These are phyloP conservation scores for Perithous albicinctus DNA, from an alignment of 2,888 invertebrate genomes.

Conservation along the genomic window DNA sequence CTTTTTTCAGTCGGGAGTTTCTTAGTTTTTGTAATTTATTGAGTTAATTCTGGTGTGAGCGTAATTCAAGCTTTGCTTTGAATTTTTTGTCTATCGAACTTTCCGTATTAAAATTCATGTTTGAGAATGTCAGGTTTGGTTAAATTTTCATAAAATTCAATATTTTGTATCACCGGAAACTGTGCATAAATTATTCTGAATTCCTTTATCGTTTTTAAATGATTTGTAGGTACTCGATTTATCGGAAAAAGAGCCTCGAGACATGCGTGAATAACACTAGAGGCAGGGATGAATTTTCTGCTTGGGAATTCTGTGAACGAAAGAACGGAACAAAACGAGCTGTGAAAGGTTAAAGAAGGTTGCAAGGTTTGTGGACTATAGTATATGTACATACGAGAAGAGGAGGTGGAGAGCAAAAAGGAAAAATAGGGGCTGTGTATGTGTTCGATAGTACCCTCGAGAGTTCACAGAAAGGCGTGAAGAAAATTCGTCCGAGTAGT, in stretches of 20 bases:
- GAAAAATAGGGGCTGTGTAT: conserved; percentile 37
- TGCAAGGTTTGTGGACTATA: conserved; percentile 12
- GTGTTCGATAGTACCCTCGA: conserved; percentile 59
- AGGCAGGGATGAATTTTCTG: conserved; percentile 28
- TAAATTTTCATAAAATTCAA: too few species aligned
- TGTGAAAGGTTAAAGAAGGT: conserved; percentile 48
- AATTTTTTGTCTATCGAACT: too few species aligned
- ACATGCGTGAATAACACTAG: neutral
- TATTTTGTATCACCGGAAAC: too few species aligned
- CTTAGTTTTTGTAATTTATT: too few species aligned
- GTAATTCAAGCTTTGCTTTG: too few species aligned
- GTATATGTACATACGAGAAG: conserved; percentile 21
- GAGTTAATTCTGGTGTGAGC: too few species aligned
- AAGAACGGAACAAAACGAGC: conserved; percentile 42
- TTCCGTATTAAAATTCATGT: too few species aligned
- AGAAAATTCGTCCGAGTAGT: conserved; percentile 54
- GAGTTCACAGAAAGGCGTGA: conserved; percentile 47
- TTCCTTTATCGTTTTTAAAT: neutral
- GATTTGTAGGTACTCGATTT: neutral
- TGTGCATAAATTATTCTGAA: neutral
- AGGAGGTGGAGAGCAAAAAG: conserved; percentile 34
- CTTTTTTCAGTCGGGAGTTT: too few species aligned
- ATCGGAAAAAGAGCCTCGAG: neutral
- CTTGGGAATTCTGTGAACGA: conserved; percentile 50
- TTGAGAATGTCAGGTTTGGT: too few species aligned